Evolutionary conservation across 2,113 vertebrate genomes (phyloP).

Genomic region (Natator depressus): DNA sequence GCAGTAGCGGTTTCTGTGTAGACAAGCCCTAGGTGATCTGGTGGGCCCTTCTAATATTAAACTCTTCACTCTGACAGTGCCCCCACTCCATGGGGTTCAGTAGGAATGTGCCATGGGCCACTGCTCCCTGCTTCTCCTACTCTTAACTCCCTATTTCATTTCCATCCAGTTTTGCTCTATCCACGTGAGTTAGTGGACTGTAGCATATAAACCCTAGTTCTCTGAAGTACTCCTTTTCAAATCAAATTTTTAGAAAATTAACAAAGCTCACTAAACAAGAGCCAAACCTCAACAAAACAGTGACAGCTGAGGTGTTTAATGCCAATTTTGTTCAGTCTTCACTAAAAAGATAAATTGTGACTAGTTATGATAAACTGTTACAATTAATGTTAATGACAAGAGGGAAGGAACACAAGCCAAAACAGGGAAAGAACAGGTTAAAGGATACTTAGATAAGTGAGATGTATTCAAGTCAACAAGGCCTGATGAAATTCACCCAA

Average conservation of each 20-base stretch:
- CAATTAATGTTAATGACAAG: neutral
- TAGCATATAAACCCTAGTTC: neutral
- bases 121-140: neutral
- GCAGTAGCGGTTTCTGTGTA: neutral
- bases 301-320: neutral
- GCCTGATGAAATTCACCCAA: neutral
- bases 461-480: neutral
- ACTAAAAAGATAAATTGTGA: neutral
- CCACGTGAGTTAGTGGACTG: neutral
- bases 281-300: neutral
- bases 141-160: neutral
- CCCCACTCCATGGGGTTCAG: neutral
- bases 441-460: neutral
- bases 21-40: neutral
- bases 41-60: neutral
- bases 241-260: neutral
- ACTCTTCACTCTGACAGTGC: neutral
- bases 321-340: neutral
- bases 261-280: neutral
- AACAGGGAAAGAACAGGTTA: too few species aligned
- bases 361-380: too few species aligned
- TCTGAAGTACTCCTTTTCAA: neutral
- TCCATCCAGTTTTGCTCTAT: neutral
- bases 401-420: neutral
- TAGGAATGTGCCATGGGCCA: neutral